Evolutionary conservation across 1,140 invertebrate genomes (phyloP).

Genomic region (Whitmania pigra): DNA sequence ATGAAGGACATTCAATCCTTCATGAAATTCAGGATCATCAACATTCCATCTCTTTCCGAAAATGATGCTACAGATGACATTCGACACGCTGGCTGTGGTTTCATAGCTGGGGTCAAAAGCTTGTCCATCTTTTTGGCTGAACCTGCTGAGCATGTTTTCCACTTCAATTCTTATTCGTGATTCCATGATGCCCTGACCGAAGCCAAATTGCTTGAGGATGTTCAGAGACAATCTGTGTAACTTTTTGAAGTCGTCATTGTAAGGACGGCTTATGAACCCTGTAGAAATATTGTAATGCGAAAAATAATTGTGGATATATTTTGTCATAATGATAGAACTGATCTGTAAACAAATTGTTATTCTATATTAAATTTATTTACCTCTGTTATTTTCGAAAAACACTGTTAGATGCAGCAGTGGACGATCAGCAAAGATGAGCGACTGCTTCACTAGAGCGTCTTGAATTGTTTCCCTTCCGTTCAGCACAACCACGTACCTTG

Average conservation of each 20-base stretch:
- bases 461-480: neutral
- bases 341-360: neutral
- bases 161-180: neutral
- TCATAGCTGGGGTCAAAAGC: neutral
- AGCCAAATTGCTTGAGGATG: conserved; percentile 12
- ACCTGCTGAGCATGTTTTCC: neutral
- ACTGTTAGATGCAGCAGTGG: neutral
- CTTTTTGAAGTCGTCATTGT: conserved; percentile 12
- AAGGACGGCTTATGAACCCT: neutral
- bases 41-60: neutral
- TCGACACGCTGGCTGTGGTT: neutral
- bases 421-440: neutral
- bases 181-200: conserved; percentile 4
- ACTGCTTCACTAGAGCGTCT: neutral
- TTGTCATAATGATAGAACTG: neutral
- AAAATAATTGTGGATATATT: no score
- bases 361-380: neutral
- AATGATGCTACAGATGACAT: conserved; percentile 1
- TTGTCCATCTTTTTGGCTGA: neutral
- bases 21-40: neutral
- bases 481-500: neutral
- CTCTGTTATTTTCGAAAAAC: neutral
- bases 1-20: neutral
- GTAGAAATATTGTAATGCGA: neutral
- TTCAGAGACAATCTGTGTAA: conserved; percentile 9